Evolutionary conservation across 2,888 invertebrate species (phyloP), one percentile per base, ranked within the genome.

Genomic region (Griposia aprilina): DNA sequence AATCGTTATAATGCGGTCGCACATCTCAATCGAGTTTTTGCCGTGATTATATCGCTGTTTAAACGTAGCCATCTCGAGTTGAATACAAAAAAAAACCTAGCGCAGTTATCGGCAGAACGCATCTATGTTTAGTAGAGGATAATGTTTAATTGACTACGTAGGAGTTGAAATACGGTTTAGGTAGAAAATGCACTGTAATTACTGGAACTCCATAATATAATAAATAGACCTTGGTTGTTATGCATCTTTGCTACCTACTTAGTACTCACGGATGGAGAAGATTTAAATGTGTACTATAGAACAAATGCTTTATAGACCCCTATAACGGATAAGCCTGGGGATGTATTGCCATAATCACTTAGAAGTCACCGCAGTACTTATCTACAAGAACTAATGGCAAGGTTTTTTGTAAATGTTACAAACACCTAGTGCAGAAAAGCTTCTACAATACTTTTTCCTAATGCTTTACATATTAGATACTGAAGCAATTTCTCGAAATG

Each of bases 21-120:
- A 88, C 89, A 84, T 87, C 91, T 90, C 90, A 88, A 91, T 91
- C 79, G 84, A 89, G 85, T 92, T 92, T 91, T 92, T 92, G 87
- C 86, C 50, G 75, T 77, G 87, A 90, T 92, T 88, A 87, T 82
- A 89, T 89, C 88, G 85, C 83, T 88, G 81, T 87, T 87, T 90
- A 87, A 89, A 89, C 84, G 84, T 81, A 78, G 68, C 50, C 78
- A 66, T 74, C 65, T 41, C 68, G n/a, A 66, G 59, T n/a, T n/a
- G 52, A 68, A 30, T 52, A 45, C 23, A 65, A 76, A 85, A 67
- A 81, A 85, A 86, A 81, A 83, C 71, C 57, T 68, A 81, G 62
- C 55, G 68, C 81, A 67, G 70, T 87, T 90, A 89, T 89, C 89
- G 78, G 70, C 72, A 80, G 52, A 86, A 82, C 80, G 82, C 78